phyloP scores from a whole-genome alignment of 1,140 invertebrate genomes.

The Bathynomus jamesi region DNA sequence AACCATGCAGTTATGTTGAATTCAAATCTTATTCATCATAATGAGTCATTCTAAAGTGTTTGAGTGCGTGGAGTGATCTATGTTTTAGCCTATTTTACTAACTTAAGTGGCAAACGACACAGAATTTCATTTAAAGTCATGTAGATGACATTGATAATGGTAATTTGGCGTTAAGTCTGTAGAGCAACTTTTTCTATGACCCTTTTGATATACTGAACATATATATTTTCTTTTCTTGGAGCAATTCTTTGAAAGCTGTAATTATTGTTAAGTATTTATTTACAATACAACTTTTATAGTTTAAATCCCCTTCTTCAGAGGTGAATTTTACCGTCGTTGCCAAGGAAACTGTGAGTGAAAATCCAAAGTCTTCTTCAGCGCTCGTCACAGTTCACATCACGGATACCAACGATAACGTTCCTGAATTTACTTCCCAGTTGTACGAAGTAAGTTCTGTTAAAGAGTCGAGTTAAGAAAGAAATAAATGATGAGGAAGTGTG shows the following conservation, averaged over 20 bases:
- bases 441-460: slow-evolving; percentile 54
- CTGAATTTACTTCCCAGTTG: slow-evolving; percentile 66
- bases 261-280: not conserved
- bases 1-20: too few relatives aligned
- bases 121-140: too few relatives aligned
- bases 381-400: slow-evolving; percentile 74
- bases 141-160: too few relatives aligned
- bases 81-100: too few relatives aligned
- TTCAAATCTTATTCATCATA: too few relatives aligned
- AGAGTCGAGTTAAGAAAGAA: not conserved
- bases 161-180: too few relatives aligned
- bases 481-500: not conserved
- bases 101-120: too few relatives aligned
- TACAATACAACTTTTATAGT: not conserved
- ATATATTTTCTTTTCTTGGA: too few relatives aligned
- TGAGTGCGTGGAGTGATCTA: too few relatives aligned
- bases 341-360: slow-evolving; percentile 63
- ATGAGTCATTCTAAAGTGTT: too few relatives aligned
- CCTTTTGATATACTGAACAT: too few relatives aligned
- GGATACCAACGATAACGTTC: slow-evolving; percentile 91
- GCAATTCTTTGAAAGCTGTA: not conserved
- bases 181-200: too few relatives aligned
- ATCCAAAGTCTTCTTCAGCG: slow-evolving; percentile 68
- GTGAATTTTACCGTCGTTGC: slow-evolving; percentile 80
- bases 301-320: slow-evolving; percentile 44